These are phyloP conservation scores for Choloepus didactylus DNA, from an alignment of 2,797 vertebrate species.

Conservation along the genomic window DNA sequence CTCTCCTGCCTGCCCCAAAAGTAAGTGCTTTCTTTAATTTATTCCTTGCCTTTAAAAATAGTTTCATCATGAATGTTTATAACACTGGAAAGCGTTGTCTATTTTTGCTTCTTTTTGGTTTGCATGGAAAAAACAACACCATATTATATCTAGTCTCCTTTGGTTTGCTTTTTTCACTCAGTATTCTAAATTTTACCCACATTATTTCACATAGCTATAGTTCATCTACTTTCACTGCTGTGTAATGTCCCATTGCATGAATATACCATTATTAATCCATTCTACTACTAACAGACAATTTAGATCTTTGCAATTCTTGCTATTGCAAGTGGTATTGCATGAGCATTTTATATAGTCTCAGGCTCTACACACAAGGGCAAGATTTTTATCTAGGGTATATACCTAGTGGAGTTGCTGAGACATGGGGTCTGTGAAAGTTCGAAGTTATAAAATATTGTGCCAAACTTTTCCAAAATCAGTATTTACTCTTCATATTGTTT, in stretches of 20 bases:
- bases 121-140: not conserved
- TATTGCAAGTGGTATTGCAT: not conserved
- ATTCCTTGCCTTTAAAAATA: not conserved
- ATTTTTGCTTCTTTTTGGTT: not conserved
- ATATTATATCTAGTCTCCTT: not conserved
- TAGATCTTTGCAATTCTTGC: not conserved
- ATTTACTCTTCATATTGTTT: not conserved
- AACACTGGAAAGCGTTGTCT: not conserved
- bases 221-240: not conserved
- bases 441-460: not conserved
- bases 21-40: not conserved
- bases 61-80: not conserved
- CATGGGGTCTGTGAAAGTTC: not conserved
- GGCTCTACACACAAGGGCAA: not conserved
- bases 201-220: not conserved
- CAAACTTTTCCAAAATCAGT: not conserved
- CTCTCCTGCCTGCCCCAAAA: not conserved
- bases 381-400: not conserved
- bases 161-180: not conserved
- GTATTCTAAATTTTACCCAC: not conserved
- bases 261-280: not conserved
- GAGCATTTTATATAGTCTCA: not conserved
- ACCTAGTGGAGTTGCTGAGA: not conserved
- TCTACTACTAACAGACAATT: not conserved
- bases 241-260: not conserved